These are phyloP conservation scores for Anabas testudineus DNA, from an alignment of 2,797 vertebrate species.

Conservation along the genomic window DNA sequence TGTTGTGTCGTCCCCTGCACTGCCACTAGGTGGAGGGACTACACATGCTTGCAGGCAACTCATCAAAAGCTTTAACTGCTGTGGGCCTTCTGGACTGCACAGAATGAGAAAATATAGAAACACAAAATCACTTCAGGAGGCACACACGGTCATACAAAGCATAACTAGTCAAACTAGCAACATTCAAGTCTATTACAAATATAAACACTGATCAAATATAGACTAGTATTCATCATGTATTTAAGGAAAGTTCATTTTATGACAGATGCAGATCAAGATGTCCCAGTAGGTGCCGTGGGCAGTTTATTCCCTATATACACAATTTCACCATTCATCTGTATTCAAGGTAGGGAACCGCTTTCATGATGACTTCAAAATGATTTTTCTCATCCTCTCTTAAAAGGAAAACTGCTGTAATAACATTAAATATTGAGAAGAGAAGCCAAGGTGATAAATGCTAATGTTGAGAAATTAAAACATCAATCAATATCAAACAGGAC, in stretches of 20 bases:
- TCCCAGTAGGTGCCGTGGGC: slow-evolving; percentile 47
- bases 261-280: slow-evolving; percentile 46
- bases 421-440: slow-evolving; percentile 45
- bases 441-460: slow-evolving; percentile 23
- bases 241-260: slow-evolving; percentile 46
- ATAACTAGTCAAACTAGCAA: slow-evolving; percentile 11
- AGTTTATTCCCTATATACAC: slow-evolving; percentile 44
- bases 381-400: slow-evolving; percentile 52
- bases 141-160: slow-evolving; percentile 18
- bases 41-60: neutral
- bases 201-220: slow-evolving; percentile 45
- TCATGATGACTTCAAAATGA: slow-evolving; percentile 58
- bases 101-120: neutral
- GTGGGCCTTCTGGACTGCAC: slow-evolving; percentile 1
- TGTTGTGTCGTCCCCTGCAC: slow-evolving; percentile 27
- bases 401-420: slow-evolving; percentile 46
- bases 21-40: slow-evolving; percentile 78
- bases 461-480: slow-evolving; percentile 65
- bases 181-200: slow-evolving; percentile 31
- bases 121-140: neutral
- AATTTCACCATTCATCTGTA: slow-evolving; percentile 55
- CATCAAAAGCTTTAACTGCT: slow-evolving; percentile 1
- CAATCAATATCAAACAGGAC: slow-evolving; percentile 60
- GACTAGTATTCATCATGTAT: slow-evolving; percentile 49
- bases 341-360: slow-evolving; percentile 58